Percentiles rank a stretch among this genome's conserved stretches.
Conservation (phyloP, 2,113 vertebrate genomes). For the Chamaea fasciata region DNA sequence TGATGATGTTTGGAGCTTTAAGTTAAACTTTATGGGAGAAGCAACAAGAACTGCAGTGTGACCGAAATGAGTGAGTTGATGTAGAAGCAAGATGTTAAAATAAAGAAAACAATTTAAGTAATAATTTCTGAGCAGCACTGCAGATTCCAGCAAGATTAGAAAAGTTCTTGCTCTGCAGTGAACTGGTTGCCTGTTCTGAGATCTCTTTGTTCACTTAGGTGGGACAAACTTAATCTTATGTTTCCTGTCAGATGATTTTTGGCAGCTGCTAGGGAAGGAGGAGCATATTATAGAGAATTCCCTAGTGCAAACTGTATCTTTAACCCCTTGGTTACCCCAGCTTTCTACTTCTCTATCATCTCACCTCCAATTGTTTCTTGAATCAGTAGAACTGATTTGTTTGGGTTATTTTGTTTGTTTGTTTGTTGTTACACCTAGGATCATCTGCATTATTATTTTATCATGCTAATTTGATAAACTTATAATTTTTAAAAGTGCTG, state of each 20-base stretch:
- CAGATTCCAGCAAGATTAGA: conserved; percentile 78
- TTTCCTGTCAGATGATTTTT: conserved; percentile 97
- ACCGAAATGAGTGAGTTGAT: conserved; percentile 68
- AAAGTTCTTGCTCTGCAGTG: conserved; percentile 74
- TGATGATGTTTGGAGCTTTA: conserved; percentile 81
- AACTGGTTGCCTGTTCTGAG: conserved; percentile 81
- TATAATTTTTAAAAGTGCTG: background rate
- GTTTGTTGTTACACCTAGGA: background rate
- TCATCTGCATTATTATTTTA: background rate
- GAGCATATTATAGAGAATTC: conserved; percentile 59
- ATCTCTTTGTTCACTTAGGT: conserved; percentile 94
- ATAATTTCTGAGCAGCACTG: conserved; percentile 68
- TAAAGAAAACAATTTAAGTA: conserved; percentile 70
- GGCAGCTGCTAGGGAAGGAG: conserved; percentile 75
- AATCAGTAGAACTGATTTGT: background rate
- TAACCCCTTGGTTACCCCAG: conserved; percentile 70
- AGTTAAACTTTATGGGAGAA: conserved; percentile 77
- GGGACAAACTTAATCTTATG: conserved; percentile 95
- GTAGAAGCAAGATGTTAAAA: conserved; percentile 71
- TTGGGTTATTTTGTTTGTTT: background rate
- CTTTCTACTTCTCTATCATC: background rate
- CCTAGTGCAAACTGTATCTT: conserved; percentile 64
- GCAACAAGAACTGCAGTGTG: conserved; percentile 64
- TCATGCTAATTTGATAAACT: background rate
- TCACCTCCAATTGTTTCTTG: background rate